Base-by-base conservation (phyloP, 2,797 vertebrate species). In the Danio jaintianensis region DNA sequence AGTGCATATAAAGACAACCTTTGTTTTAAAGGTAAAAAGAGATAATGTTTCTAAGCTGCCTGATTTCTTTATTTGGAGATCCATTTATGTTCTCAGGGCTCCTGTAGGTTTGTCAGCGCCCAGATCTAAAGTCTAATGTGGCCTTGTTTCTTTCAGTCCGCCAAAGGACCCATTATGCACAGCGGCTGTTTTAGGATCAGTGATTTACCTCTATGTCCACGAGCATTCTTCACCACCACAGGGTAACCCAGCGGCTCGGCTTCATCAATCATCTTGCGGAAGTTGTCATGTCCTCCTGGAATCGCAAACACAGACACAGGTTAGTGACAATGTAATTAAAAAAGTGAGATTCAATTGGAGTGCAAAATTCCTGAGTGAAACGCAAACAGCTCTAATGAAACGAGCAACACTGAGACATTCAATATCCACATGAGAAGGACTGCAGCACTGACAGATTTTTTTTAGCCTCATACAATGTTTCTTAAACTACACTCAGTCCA, bases 221-320 rank as follows among this genome's bases (percentile, higher is more conserved):
- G 95, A 43, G 96, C 96, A 18, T 96, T 97, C 93, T 97, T 97
- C 91, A 97, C 96, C 89, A 97, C 96, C 22, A 97, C 95, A 0
- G 96, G 96, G 90, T 96, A 97, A 75, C 96, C 96, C 78, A 97
- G 91, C 0, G 96, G 96, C 86, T 97, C 96, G 0, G 96, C 96
- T 89, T 97, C 96, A 63, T 96, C 95, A 56, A 97, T 97, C 95
- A 97, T 96, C 90, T 97, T 97, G 67, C 95, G 94, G 87, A 97
- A 97, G 90, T 97, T 96, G 85, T 97, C 96, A 2, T 97, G 96
- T 61, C 96, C 96, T 83, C 96, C 96, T 97, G 88, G 67, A 86
- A 15, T 77, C 22, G 55, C 47, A 61, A 29, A 29, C 50, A 74
- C 48, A 84, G 18, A 84, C 70, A 82, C 67, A 40, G 12, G 9